Percentiles rank a stretch among this genome's conserved stretches.
Evolutionary conservation across 2,888 invertebrate species (phyloP).

Genomic region (Nymphalis urticae): DNA sequence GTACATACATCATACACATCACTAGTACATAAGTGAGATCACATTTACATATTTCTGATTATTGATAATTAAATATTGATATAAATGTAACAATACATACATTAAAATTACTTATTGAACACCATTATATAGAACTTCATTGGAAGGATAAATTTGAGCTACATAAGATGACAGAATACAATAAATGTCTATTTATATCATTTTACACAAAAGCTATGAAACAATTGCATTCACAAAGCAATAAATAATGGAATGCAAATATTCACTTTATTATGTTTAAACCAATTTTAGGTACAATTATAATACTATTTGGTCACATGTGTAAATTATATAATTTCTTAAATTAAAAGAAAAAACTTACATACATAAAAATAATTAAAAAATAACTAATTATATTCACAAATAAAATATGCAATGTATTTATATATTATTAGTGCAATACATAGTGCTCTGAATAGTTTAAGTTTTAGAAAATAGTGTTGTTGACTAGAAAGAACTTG

Average conservation of each 20-base stretch:
- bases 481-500: conserved; percentile 7
- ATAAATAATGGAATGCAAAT: conserved; percentile 13
- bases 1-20: not conserved
- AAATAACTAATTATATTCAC: not conserved
- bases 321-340: conserved; percentile 3
- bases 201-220: not conserved
- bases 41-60: not conserved
- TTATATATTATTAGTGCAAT: conserved; percentile 1
- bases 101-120: conserved; percentile 2
- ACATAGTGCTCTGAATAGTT: not conserved
- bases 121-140: not conserved
- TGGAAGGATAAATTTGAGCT: conserved; percentile 11
- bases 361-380: not conserved
- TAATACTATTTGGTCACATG: conserved; percentile 15
- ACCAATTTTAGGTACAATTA: conserved; percentile 11
- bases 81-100: not conserved
- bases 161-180: not conserved
- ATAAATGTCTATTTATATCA: not conserved
- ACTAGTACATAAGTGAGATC: not conserved
- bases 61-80: not conserved
- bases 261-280: conserved; percentile 6
- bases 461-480: conserved; percentile 7
- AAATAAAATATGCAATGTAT: not conserved
- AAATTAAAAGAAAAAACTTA: not conserved
- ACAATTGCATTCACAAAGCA: not conserved